These are phyloP conservation scores for Microplitis mediator DNA, from an alignment of 1,140 invertebrate species.

Conservation along the genomic window DNA sequence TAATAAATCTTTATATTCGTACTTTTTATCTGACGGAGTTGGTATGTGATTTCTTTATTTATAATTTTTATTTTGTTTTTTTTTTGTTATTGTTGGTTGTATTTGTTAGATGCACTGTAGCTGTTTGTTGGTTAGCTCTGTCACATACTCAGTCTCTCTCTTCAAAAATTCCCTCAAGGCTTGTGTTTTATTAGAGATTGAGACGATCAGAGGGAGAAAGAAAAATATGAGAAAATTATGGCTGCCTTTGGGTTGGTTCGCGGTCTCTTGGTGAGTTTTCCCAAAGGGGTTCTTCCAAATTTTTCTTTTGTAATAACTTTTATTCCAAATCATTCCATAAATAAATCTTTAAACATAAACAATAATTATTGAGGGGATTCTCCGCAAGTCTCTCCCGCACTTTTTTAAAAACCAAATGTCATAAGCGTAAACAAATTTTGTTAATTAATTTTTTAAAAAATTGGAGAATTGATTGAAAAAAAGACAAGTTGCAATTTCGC, in stretches of 20 bases:
- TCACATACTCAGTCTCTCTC: slow-evolving; percentile 60
- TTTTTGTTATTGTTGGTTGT: slow-evolving; percentile 63
- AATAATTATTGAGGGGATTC: too few relatives aligned
- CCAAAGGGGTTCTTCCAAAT: slow-evolving; percentile 59
- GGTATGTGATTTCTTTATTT: slow-evolving; percentile 53
- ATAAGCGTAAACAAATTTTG: too few relatives aligned
- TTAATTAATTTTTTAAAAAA: too few relatives aligned
- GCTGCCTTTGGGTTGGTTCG: slow-evolving; percentile 62
- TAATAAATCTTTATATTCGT: neutral
- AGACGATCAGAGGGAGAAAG: slow-evolving; percentile 58
- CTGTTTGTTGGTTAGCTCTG: slow-evolving; percentile 63
- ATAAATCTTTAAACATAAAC: too few relatives aligned
- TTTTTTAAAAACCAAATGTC: too few relatives aligned
- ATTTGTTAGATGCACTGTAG: slow-evolving; percentile 65
- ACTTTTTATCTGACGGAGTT: slow-evolving; percentile 41
- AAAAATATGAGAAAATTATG: slow-evolving; percentile 58
- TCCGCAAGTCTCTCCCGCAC: too few relatives aligned
- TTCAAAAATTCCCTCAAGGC: slow-evolving; percentile 53
- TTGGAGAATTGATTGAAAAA: too few relatives aligned
- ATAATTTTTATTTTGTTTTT: slow-evolving; percentile 56
- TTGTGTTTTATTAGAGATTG: slow-evolving; percentile 61
- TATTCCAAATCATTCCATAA: slow-evolving; percentile 1
- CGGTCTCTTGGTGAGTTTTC: slow-evolving; percentile 60
- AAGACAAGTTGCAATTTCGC: too few relatives aligned
- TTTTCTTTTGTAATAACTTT: slow-evolving; percentile 36